These are phyloP conservation scores for Odontamblyopus rebecca DNA, from an alignment of 2,797 vertebrate genomes.

Conservation along the genomic window DNA sequence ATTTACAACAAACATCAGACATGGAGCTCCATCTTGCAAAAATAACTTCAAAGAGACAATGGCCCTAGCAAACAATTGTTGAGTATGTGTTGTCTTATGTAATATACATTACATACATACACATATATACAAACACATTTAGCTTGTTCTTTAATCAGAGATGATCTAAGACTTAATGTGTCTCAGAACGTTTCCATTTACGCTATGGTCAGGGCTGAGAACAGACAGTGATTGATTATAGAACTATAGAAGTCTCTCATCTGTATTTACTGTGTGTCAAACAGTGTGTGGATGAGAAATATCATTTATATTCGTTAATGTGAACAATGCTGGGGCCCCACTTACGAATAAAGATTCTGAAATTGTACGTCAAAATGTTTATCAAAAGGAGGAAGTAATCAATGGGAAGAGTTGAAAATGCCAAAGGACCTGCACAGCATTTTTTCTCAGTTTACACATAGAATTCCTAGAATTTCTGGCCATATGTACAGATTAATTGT, in stretches of 20 bases:
- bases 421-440: not conserved
- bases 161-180: not conserved
- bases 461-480: not conserved
- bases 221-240: conserved; percentile 24
- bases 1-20: no score
- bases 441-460: not conserved
- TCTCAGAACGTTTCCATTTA: not conserved
- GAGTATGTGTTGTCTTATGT: not conserved
- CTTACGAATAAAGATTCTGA: conserved; percentile 13
- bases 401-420: conserved; percentile 4
- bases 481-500: no score
- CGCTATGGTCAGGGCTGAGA: conserved; percentile 9
- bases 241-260: conserved; percentile 32
- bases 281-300: conserved; percentile 54
- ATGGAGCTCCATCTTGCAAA: no score
- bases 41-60: no score
- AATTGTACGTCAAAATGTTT: conserved; percentile 1
- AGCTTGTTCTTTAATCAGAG: not conserved
- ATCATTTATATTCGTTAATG: conserved; percentile 34
- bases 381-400: not conserved
- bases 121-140: not conserved
- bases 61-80: not conserved
- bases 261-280: conserved; percentile 64
- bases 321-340: conserved; percentile 31
- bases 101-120: not conserved